Base-by-base conservation (phyloP, 2,113 vertebrate species). In the Hipposideros armiger region DNA sequence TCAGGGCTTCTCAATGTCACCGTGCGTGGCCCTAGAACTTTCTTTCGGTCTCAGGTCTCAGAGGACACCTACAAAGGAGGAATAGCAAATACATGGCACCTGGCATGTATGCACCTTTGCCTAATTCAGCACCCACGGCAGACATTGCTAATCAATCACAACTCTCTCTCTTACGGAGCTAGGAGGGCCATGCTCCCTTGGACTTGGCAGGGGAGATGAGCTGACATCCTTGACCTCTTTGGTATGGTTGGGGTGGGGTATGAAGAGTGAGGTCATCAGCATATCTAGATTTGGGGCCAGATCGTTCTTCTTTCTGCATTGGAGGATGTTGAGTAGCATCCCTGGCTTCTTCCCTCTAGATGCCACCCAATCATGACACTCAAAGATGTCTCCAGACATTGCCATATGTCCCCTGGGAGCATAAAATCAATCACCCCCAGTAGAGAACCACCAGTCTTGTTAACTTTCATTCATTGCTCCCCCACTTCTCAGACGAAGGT, bases 101-200 rank as follows among this genome's bases (percentile, higher is more conserved):
- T 40, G 16, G 54, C 54, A 56, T 14, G 4, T 17, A 2, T 0
- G 14, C 5, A 42, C 47, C 10, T 10, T 40, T 72, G 15, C 7
- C 47, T 62, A 0, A 42, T 13, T 69, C 64, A 36, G 62, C 3
- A 0, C 32, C 77, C 24, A 0, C 9, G 60, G 60, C 77, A 91
- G 94, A 92, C 94, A 82, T 76, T 64, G 58, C 52, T 66, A 85
- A 77, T 81, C 54, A 74, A 76, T 50, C 78, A 20, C 40, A 36
- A 81, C 28, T 20, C 26, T 69, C 80, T 19, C 13, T 54, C 19
- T 42, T 26, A 32, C 4, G 40, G 82, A 87, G 36, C 54, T 40
- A 70, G 32, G 80, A 32, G 17, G 17, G 45, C n/a, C 58, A n/a
- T 8, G 36, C 56, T 50, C 17, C 9, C 2, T 13, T 76, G 83